Evolutionary conservation across 2,888 invertebrate genomes (phyloP).

Genomic region (Ferdinandea cuprea): DNA sequence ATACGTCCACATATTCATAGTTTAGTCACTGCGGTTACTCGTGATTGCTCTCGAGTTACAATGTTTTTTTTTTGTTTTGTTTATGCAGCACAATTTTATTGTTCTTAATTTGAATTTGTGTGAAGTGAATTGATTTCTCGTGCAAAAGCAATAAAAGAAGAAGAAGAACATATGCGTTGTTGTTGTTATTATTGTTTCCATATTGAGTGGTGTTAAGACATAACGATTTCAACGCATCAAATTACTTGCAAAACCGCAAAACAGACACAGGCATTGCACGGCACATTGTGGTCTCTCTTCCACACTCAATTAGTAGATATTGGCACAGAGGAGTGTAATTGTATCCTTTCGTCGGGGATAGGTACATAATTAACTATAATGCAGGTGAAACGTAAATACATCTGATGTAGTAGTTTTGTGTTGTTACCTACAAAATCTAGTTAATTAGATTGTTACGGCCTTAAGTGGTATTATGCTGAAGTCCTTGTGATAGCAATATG

Average conservation of each 20-base stretch:
- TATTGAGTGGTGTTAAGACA: not conserved
- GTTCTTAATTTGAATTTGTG: constrained; percentile 38
- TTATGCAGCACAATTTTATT: constrained; percentile 28
- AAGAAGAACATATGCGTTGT: not conserved
- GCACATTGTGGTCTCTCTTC: constrained; percentile 35
- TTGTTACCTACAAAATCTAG: not conserved
- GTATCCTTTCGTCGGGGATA: constrained; percentile 9
- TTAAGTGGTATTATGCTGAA: not conserved
- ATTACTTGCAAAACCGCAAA: constrained; percentile 57
- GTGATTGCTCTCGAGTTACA: not conserved
- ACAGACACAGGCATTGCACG: too few species aligned
- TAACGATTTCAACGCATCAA: constrained; percentile 45
- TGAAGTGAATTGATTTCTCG: constrained; percentile 40
- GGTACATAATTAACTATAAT: not conserved
- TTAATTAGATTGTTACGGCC: not conserved
- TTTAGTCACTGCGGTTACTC: too few species aligned
- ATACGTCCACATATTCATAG: not conserved
- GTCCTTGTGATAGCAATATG: not conserved
- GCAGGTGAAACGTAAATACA: constrained; percentile 3
- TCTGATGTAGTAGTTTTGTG: not conserved
- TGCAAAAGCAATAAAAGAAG: not conserved
- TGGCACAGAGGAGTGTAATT: constrained; percentile 24
- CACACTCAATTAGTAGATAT: constrained; percentile 32
- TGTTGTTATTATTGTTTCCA: not conserved
- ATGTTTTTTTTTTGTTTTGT: constrained; percentile 25